These are phyloP conservation scores for Machimus rusticus DNA, from an alignment of 2,888 invertebrate species.

Conservation along the genomic window DNA sequence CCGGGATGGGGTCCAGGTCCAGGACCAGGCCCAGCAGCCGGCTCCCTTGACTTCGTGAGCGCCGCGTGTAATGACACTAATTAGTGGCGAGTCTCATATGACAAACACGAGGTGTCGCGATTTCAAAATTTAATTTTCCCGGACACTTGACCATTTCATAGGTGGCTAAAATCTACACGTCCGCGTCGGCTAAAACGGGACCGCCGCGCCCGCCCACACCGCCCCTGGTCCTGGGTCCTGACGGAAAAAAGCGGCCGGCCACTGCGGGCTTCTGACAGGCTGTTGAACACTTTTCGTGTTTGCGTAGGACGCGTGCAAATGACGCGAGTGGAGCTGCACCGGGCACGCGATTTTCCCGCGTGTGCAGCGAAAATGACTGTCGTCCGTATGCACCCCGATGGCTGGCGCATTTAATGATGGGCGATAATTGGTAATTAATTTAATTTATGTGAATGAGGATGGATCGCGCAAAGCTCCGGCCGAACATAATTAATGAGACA, in stretches of 20 bases:
- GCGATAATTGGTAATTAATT: conserved; percentile 62
- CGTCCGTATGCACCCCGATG: neutral
- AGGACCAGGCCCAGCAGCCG: neutral
- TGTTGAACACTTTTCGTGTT: conserved; percentile 39
- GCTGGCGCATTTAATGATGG: conserved; percentile 51
- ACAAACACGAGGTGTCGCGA: conserved; percentile 56
- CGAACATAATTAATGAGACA: conserved; percentile 40
- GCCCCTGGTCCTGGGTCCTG: neutral
- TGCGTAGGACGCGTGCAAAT: conserved; percentile 35
- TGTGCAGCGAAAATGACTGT: neutral
- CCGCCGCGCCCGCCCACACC: neutral
- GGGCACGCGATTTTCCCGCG: conserved; percentile 6
- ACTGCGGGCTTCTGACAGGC: conserved; percentile 15
- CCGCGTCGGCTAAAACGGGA: neutral
- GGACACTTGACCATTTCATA: conserved; percentile 44
- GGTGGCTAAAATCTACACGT: neutral
- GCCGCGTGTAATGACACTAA: conserved; percentile 62
- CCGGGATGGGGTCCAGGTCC: neutral
- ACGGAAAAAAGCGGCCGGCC: neutral
- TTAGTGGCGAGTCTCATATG: conserved; percentile 61
- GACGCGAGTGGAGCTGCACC: neutral
- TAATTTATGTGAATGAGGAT: conserved; percentile 55
- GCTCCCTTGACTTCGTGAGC: conserved; percentile 42
- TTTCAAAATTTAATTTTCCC: conserved; percentile 52
- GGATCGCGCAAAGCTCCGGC: conserved; percentile 2